Evolutionary conservation across 1,140 invertebrate species (phyloP), one percentile per base, ranked within the genome.

Genomic region (Acromyrmex echinatior): DNA sequence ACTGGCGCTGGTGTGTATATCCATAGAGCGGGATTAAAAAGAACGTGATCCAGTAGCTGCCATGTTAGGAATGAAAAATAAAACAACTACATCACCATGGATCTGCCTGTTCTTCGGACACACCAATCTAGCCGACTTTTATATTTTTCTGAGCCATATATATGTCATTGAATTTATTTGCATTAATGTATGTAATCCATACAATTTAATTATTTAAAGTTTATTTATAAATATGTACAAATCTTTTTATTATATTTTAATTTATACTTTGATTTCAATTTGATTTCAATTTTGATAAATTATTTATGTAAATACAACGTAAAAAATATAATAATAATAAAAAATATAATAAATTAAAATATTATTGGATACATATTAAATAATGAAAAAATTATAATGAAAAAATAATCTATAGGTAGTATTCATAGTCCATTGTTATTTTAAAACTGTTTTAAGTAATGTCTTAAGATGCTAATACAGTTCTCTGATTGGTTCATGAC

Each of bases 1-100:
- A 99, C 99, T 86, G 98, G 97, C 16, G 99, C 98, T 66, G 98
- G 98, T 16, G 99, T 99, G 95, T 99, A 99, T 92, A 99, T 99
- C 99, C 99, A 99, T 63, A 99, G 96, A 39, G 98, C 98, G 7
- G 99, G 99, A 97, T 99, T 99, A 97, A 99, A 99, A 51, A 99
- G 97, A 63, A 99, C 98, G 96, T 99, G 98, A 96, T 99, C 99
- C 96, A 99, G 97, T 90, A 99, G 97, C 97, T 99, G 98, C 97
- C 97, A 98, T 91, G 97, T 98, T 92, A 97, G 96, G 96, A 97
- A 97, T 95, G 97, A 97, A 96, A 97, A 97, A 96, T 97, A 97
- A 96, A 97, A 97, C 95, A 97, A 96, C 97, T 97, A 96, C 95
- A 96, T 97, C 96, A 96, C 95, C 94, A 96, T 96, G 92, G 95